Base-by-base conservation (phyloP, 1,140 invertebrate genomes). In the Yoshiicerus persimilis region DNA sequence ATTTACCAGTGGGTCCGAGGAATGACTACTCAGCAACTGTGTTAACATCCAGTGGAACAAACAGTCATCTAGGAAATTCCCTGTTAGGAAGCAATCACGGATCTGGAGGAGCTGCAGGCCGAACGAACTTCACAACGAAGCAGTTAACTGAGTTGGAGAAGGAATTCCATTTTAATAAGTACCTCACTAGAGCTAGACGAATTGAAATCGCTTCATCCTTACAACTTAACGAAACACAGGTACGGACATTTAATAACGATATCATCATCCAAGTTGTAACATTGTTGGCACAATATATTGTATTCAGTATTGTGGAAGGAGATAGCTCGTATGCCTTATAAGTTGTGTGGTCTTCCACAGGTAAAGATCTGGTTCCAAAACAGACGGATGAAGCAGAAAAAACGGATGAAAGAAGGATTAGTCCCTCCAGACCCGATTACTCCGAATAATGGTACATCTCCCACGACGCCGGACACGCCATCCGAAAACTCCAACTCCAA, bases 151-250 rank as follows among this genome's bases (percentile, higher is more conserved):
- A 99, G 93, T 94, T 99, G 90, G 98, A 99, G 92, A 99, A 99
- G 92, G 98, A 99, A 93, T 99, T 99, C 93, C 98, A 99, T 93
- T 99, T 99, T 93, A 99, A 99, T 93, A 99, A 99, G 93, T 99
- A 99, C 94, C 94, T 99, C 91, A 99, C 98, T 3, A 94, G 99
- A 89, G 98, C 98, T 9, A 93, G 98, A 90, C 94, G 99, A 90
- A 99, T 99, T 91, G 99, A 99, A 93, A 99, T 99, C 90, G 99
- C 99, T 0, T 97, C 97, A 0, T 96, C 97, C 1, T 93, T 99
- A 23, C 97, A 98, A 92, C 95, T 99, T 5, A 99, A 99, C 92
- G 99, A 99, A 92, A 99, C 98, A 0, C 97, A 99, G 75, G 66
- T 70, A 70, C 25, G 25, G 0, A 62, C 1, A 62, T 62, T 62